Conservation (phyloP, 2,888 invertebrate genomes). For the Lamproptera curius region DNA sequence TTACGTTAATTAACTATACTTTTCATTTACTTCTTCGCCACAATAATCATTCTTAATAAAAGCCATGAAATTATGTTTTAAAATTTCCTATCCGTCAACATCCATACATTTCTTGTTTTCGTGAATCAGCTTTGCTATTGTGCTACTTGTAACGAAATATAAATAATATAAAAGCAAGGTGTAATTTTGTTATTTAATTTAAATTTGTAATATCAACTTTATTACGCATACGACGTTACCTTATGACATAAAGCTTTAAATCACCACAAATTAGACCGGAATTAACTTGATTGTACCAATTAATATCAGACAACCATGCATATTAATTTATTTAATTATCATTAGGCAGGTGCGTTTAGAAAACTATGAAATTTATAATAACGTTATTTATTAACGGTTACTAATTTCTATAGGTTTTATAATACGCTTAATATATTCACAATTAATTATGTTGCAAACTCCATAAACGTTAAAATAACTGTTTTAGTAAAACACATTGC, state of each 20-base stretch:
- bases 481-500: not conserved
- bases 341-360: constrained; percentile 7
- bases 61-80: too few relatives aligned
- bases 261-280: constrained; percentile 9
- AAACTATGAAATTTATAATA: constrained; percentile 12
- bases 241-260: constrained; percentile 1
- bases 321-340: constrained; percentile 18
- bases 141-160: too few relatives aligned
- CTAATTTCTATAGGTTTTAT: constrained; percentile 3
- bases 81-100: too few relatives aligned
- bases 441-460: constrained; percentile 2
- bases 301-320: constrained; percentile 15
- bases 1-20: too few relatives aligned
- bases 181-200: too few relatives aligned
- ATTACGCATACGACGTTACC: too few relatives aligned
- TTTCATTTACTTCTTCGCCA: too few relatives aligned
- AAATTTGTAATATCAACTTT: too few relatives aligned
- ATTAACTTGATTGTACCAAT: constrained; percentile 12
- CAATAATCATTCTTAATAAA: too few relatives aligned
- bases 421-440: constrained; percentile 4
- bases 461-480: not conserved
- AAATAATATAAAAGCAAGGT: too few relatives aligned
- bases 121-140: too few relatives aligned
- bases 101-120: too few relatives aligned
- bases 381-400: constrained; percentile 8